Conservation (phyloP, 2,113 vertebrate species). For the Equus przewalskii region DNA sequence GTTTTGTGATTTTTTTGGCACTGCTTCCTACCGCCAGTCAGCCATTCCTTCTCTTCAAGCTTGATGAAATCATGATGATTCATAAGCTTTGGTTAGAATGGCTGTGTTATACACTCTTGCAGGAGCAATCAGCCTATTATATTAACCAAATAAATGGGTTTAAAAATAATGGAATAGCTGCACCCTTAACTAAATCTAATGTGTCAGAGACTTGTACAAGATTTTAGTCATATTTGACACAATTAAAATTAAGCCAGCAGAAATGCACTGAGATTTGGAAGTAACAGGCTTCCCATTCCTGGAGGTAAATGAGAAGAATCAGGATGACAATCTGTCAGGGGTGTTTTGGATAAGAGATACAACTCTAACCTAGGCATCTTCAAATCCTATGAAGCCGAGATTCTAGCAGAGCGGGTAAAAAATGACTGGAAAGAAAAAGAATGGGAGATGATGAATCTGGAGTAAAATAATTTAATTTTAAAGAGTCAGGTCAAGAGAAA, state of each 20-base stretch:
- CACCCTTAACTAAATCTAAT: neutral
- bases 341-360: neutral
- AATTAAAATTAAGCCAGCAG: neutral
- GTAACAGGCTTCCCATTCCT: neutral
- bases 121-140: conserved; percentile 48
- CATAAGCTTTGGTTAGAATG: conserved; percentile 65
- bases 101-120: neutral
- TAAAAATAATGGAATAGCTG: conserved; percentile 63
- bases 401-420: neutral
- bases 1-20: conserved; percentile 44
- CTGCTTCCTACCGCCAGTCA: conserved; percentile 11
- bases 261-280: neutral
- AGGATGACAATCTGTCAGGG: neutral
- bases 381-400: neutral
- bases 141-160: conserved; percentile 35
- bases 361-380: neutral
- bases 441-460: neutral
- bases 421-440: neutral
- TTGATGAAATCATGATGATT: conserved; percentile 71
- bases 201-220: conserved; percentile 30
- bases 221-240: conserved; percentile 30
- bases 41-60: conserved; percentile 65
- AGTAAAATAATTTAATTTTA: conserved; percentile 37
- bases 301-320: neutral
- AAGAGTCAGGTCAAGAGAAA: neutral